Evolutionary conservation across 2,888 invertebrate genomes (phyloP).

Genomic region (Phlogophora meticulosa): DNA sequence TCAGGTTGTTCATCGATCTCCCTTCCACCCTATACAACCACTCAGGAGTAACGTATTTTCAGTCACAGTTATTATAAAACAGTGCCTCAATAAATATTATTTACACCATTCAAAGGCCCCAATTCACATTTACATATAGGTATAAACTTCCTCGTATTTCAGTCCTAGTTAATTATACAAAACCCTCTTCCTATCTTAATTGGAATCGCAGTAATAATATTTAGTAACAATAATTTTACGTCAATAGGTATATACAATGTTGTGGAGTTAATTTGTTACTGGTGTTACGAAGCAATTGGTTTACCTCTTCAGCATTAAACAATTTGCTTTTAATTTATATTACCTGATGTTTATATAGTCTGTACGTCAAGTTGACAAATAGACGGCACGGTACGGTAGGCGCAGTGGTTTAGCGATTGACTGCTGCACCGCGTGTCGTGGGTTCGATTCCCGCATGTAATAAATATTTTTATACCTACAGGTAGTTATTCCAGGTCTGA

Average conservation of each 20-base stretch:
- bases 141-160: constrained; percentile 23
- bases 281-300: neutral
- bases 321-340: neutral
- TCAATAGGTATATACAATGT: constrained; percentile 25
- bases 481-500: too few relatives aligned
- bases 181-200: constrained; percentile 55
- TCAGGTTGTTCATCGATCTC: too few relatives aligned
- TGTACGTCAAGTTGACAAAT: neutral
- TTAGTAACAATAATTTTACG: constrained; percentile 51
- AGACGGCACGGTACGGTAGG: too few relatives aligned
- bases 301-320: neutral
- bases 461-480: too few relatives aligned
- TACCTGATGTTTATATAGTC: neutral
- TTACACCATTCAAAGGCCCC: constrained; percentile 4
- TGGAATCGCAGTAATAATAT: constrained; percentile 56
- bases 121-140: constrained; percentile 27
- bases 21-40: too few relatives aligned
- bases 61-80: constrained; percentile 1
- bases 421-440: too few relatives aligned
- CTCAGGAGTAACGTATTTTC: too few relatives aligned
- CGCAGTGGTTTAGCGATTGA: too few relatives aligned
- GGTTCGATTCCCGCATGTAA: too few relatives aligned
- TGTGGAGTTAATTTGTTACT: constrained; percentile 26
- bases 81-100: constrained; percentile 6
- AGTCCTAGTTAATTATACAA: constrained; percentile 19